Conservation (phyloP, 35 echinoderm and acorn worm species). For the Lytechinus variegatus region DNA sequence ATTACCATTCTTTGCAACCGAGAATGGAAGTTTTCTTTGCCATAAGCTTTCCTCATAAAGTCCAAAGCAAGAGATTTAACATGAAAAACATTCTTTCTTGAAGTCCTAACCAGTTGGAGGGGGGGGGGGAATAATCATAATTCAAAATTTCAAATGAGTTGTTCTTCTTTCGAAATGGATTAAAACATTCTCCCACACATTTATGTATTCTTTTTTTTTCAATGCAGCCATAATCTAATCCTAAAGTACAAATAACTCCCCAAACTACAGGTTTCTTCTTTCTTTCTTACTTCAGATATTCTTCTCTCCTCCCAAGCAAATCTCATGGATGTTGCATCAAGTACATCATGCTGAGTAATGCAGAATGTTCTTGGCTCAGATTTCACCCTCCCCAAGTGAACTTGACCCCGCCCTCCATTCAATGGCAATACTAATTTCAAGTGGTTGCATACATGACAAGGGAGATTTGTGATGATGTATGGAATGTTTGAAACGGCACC, state of each 20-base stretch:
- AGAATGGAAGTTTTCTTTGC: too few relatives aligned
- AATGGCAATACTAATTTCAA: slow-evolving; percentile 6
- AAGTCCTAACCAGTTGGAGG: too few relatives aligned
- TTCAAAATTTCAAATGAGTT: too few relatives aligned
- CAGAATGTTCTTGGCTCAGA: neutral
- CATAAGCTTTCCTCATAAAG: too few relatives aligned
- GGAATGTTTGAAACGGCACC: neutral
- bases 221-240: neutral
- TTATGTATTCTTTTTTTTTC: neutral
- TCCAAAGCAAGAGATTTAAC: too few relatives aligned
- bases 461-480: neutral
- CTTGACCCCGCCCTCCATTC: neutral
- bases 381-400: slow-evolving; percentile 9
- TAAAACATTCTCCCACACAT: too few relatives aligned
- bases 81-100: too few relatives aligned
- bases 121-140: too few relatives aligned
- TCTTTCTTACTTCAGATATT: too few relatives aligned
- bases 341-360: neutral
- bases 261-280: neutral
- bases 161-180: too few relatives aligned
- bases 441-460: neutral
- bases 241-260: neutral
- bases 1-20: too few relatives aligned
- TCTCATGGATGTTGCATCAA: neutral
- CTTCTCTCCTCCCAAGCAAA: neutral